These are phyloP conservation scores for Melikaiella ostensackeni DNA, from an alignment of 2,888 invertebrate genomes.

Conservation along the genomic window DNA sequence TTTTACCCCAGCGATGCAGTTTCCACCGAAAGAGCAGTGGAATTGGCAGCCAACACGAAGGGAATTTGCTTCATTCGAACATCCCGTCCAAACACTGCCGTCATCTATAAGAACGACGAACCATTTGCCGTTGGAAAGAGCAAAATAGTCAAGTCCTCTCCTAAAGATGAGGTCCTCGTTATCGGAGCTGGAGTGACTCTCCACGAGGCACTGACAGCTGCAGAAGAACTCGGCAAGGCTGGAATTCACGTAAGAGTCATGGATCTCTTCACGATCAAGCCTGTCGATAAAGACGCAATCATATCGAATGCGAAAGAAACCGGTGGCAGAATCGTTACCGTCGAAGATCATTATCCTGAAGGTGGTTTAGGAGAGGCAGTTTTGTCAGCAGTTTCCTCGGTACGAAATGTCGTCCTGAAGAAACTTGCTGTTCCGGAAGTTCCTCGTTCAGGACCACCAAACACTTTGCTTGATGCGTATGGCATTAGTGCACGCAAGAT, in stretches of 20 bases:
- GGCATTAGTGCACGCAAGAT: constrained; percentile 92
- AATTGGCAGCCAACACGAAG: constrained; percentile 95
- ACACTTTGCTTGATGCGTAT: constrained; percentile 90
- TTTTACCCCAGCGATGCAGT: constrained; percentile 95
- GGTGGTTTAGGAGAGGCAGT: constrained; percentile 99
- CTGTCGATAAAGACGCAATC: constrained; percentile 90
- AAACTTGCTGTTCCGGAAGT: constrained; percentile 89
- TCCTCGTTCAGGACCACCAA: constrained; percentile 95
- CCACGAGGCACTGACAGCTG: constrained; percentile 92
- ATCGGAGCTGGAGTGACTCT: constrained; percentile 97
- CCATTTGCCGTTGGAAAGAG: constrained; percentile 88
- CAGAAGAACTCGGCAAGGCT: constrained; percentile 84
- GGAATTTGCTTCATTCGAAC: constrained; percentile 98
- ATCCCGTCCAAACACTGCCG: constrained; percentile 92
- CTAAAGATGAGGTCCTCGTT: constrained; percentile 88
- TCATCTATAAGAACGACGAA: constrained; percentile 92
- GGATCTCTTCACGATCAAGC: constrained; percentile 98
- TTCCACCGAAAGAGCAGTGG: constrained; percentile 94
- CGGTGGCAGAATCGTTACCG: constrained; percentile 91
- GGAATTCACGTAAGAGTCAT: constrained; percentile 89
- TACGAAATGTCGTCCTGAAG: constrained; percentile 85
- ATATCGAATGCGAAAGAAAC: constrained; percentile 86
- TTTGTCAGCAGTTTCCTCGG: constrained; percentile 86
- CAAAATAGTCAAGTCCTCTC: constrained; percentile 87
- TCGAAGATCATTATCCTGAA: constrained; percentile 98